Base-by-base conservation (phyloP, 2,888 invertebrate genomes). In the Hemithea aestivaria region DNA sequence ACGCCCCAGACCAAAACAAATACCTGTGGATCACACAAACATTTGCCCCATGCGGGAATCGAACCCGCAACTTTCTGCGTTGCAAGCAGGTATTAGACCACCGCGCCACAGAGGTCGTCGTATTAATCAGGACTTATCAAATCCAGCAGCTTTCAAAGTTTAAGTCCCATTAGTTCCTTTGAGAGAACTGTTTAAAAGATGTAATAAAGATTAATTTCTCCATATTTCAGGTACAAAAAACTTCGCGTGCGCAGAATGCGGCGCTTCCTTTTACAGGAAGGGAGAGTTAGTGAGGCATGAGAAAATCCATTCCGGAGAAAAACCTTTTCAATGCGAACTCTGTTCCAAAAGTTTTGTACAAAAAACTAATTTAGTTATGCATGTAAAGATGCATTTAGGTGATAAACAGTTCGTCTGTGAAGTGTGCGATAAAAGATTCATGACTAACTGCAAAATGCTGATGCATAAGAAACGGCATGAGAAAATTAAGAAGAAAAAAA, bases 351-450 rank as follows among this genome's bases (percentile, higher is more conserved):
- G 73, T 1, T 85, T 84, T 29, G 73, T 77, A 0, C 84, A 84
- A 23, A 84, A 83, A 47, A 75, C 73, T 20, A 84, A 84, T 45
- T 45, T 84, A 2, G 70, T 77, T 0, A 80, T 80, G 79, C 84
- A 84, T 12, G 54, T 77, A 0, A 80, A 80, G 31, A 78, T 75
- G 65, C 84, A 84, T 20, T 51, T 65, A 0, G 83, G 80, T 0
- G 83, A 81, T 0, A 59, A 72, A 1, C 64, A 75, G 0, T 78
- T 76, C 10, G 53, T 68, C 6, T 84, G 84, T 20, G 40, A 47
- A 0, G 68, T 74, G 0, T 84, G 84, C 16, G 45, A 52, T 4
- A 83, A 84, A 22, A 29, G 71, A 1, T 84, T 84, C 20, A 64
- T 84, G 39, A 80, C 82, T 0, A 45, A 68, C 5, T 77, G 81